A percentile compares a stretch with the other conserved stretches of the same genome.
Conservation (phyloP, 2,797 vertebrate species). For the Scolopax bukidnonensis region DNA sequence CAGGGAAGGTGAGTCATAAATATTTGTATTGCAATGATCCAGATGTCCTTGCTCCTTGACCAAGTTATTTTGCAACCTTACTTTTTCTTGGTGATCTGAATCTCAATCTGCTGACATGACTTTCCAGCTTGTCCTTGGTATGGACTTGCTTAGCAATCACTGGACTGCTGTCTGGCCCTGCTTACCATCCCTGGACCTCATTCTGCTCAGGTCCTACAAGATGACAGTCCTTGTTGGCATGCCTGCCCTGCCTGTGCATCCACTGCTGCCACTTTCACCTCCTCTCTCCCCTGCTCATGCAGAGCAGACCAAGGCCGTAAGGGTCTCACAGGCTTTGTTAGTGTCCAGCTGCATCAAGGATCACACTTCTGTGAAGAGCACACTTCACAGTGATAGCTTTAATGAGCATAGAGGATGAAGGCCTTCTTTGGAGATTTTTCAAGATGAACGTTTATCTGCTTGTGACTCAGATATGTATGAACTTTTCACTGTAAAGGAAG, state of each 20-base stretch:
- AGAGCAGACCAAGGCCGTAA: neutral
- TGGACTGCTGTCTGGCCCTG: neutral
- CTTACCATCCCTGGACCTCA: neutral
- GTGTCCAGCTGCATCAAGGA: neutral
- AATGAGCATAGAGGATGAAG: neutral
- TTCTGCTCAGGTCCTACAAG: neutral
- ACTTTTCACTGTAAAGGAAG: neutral
- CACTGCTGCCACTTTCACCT: neutral
- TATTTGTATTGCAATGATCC: neutral
- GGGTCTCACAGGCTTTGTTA: neutral
- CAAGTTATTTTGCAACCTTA: neutral
- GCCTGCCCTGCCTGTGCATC: neutral
- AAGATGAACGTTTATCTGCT: neutral
- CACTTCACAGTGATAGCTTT: neutral
- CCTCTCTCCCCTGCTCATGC: accelerated
- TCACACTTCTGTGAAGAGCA: neutral
- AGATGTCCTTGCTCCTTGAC: neutral
- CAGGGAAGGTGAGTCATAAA: neutral
- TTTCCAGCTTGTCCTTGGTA: neutral
- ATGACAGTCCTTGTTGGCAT: neutral
- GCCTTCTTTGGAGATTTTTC: neutral
- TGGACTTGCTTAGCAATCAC: neutral
- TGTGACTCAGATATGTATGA: neutral
- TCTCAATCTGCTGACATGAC: neutral
- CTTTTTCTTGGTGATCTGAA: neutral